Percentiles rank a stretch among this genome's conserved stretches.
phyloP scores from a whole-genome alignment of 2,888 invertebrate genomes.

The Caenorhabditis macrosperma region DNA sequence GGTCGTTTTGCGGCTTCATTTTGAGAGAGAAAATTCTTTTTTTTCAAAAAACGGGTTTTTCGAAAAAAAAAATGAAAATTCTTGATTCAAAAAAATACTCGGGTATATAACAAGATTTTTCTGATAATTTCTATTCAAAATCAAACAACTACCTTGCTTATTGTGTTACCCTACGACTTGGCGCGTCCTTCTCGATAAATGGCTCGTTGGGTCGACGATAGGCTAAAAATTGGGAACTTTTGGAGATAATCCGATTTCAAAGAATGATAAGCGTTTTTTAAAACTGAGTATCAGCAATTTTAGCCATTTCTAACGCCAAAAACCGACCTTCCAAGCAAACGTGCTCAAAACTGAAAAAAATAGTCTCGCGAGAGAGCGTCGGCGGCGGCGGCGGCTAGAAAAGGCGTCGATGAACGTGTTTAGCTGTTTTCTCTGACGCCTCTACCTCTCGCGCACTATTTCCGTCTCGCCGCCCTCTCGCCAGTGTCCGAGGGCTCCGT shows the following conservation, averaged over 20 bases:
- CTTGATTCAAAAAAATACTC: not conserved
- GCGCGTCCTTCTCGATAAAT: too few relatives aligned
- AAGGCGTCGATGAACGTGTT: not conserved
- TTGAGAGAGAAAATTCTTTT: not conserved
- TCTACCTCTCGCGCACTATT: slow-evolving; percentile 4
- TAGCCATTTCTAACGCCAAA: too few relatives aligned
- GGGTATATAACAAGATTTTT: too few relatives aligned
- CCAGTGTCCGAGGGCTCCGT: slow-evolving; percentile 11
- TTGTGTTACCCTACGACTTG: too few relatives aligned
- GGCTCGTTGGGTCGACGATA: too few relatives aligned
- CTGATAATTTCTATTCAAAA: too few relatives aligned
- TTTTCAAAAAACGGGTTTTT: not conserved
- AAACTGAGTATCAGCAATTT: too few relatives aligned
- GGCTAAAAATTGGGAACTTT: too few relatives aligned
- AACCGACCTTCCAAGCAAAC: not conserved
- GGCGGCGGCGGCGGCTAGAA: not conserved
- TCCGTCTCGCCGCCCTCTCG: not conserved
- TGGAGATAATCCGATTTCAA: too few relatives aligned
- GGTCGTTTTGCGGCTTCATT: too few relatives aligned
- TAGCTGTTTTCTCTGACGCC: not conserved
- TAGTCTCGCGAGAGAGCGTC: not conserved
- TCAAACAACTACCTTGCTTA: too few relatives aligned
- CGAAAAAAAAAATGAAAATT: not conserved
- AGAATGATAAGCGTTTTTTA: not conserved
- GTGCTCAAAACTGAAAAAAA: not conserved